Evolutionary conservation across 2,888 invertebrate genomes (phyloP).

Genomic region (Rhagium mordax): DNA sequence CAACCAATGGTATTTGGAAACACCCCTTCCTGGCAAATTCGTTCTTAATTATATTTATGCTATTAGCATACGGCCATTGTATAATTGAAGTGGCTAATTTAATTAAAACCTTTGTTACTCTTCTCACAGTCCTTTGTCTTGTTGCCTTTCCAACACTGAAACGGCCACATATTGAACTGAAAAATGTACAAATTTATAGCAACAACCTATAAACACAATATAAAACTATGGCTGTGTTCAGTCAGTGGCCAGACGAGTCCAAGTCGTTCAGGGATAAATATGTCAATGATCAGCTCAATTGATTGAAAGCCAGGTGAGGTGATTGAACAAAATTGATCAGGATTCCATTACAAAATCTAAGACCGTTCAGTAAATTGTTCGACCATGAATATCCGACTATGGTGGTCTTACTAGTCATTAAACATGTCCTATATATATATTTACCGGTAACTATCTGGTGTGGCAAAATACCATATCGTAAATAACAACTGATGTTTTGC

Average conservation of each 20-base stretch:
- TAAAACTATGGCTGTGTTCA: too few relatives aligned
- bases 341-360: too few relatives aligned
- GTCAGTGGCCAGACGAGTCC: too few relatives aligned
- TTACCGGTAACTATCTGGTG: not conserved
- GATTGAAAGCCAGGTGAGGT: too few relatives aligned
- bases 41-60: conserved; percentile 24
- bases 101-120: conserved; percentile 34
- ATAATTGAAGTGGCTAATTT: conserved; percentile 19
- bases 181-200: conserved; percentile 16
- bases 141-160: conserved; percentile 39
- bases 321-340: too few relatives aligned
- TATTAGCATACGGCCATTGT: conserved; percentile 28
- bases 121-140: conserved; percentile 31
- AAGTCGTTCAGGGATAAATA: too few relatives aligned
- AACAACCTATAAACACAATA: conserved; percentile 15
- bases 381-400: too few relatives aligned
- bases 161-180: conserved; percentile 26
- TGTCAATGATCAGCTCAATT: too few relatives aligned
- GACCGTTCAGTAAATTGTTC: too few relatives aligned
- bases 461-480: conserved; percentile 2
- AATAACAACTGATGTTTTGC: conserved; percentile 5
- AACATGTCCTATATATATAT: too few relatives aligned
- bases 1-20: conserved; percentile 33
- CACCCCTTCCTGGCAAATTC: conserved; percentile 28
- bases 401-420: too few relatives aligned